These are phyloP conservation scores for Eidolon dupreanum DNA, from an alignment of 2,797 vertebrate genomes.

Conservation along the genomic window DNA sequence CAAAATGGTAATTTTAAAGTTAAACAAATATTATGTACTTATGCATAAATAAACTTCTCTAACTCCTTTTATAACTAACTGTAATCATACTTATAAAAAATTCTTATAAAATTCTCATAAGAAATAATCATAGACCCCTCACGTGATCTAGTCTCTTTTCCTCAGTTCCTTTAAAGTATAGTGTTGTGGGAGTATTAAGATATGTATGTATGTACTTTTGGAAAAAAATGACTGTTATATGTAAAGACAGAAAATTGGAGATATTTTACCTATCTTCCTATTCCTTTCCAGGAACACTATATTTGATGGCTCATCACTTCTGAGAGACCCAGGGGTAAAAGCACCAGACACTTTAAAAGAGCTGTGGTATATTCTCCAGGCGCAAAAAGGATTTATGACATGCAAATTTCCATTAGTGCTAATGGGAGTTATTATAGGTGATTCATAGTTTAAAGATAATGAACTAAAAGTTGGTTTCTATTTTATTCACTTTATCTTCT, in stretches of 20 bases:
- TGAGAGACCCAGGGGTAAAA: slow-evolving; percentile 11
- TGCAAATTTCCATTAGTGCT: slow-evolving; percentile 55
- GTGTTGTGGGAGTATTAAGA: not conserved
- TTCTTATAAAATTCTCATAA: not conserved
- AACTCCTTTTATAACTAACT: not conserved
- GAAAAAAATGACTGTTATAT: not conserved
- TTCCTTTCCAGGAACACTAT: not conserved
- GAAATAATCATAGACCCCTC: not conserved
- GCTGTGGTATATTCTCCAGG: not conserved
- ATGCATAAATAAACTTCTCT: not conserved
- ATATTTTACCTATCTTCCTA: not conserved
- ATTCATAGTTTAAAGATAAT: slow-evolving; percentile 47
- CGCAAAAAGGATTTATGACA: slow-evolving; percentile 5
- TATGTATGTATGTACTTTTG: not conserved
- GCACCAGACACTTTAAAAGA: not conserved
- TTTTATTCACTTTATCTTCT: not conserved
- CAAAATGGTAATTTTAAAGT: not conserved
- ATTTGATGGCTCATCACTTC: slow-evolving; percentile 37
- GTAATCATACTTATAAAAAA: not conserved
- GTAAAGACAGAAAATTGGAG: not conserved
- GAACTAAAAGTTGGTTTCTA: slow-evolving; percentile 6
- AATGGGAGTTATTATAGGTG: slow-evolving; percentile 47
- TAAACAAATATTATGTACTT: not conserved
- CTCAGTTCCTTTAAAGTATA: not conserved
- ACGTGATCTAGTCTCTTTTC: not conserved